Conservation (phyloP, 2,888 invertebrate genomes). For the Danaus chrysippus region DNA sequence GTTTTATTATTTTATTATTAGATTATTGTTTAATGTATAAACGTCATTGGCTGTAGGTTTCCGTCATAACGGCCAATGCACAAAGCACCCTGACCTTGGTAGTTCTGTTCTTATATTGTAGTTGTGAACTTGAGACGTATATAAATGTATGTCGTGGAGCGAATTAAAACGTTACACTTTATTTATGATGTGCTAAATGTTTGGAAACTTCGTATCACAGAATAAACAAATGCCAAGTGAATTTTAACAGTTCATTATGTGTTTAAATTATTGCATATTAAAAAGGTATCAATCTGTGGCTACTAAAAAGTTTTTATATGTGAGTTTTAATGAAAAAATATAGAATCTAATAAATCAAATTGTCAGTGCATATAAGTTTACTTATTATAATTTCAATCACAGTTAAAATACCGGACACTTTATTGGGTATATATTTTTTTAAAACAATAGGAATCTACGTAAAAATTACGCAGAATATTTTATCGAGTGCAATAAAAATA, state of each 20-base stretch:
- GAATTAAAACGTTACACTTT: conserved; percentile 26
- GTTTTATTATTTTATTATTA: too few relatives aligned
- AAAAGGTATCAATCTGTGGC: too few relatives aligned
- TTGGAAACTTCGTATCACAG: not conserved
- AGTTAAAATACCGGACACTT: too few relatives aligned
- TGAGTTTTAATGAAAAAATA: too few relatives aligned
- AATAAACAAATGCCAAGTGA: not conserved
- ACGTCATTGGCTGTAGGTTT: conserved; percentile 34
- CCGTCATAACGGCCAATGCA: conserved; percentile 38
- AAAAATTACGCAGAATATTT: conserved; percentile 17
- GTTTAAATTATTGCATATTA: not conserved
- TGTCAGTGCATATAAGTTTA: too few relatives aligned
- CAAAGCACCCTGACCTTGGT: conserved; percentile 38
- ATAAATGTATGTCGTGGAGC: conserved; percentile 30
- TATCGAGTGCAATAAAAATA: conserved; percentile 8
- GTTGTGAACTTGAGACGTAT: conserved; percentile 33
- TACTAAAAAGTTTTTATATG: too few relatives aligned
- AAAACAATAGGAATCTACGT: conserved; percentile 9
- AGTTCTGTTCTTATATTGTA: conserved; percentile 34
- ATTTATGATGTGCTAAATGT: conserved; percentile 25
- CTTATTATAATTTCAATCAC: too few relatives aligned
- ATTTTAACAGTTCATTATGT: not conserved
- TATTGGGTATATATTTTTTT: not conserved
- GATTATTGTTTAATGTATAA: conserved; percentile 8
- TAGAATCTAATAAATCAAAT: too few relatives aligned